Base-by-base conservation (phyloP, 2,797 vertebrate species). In the Pterois miles region DNA sequence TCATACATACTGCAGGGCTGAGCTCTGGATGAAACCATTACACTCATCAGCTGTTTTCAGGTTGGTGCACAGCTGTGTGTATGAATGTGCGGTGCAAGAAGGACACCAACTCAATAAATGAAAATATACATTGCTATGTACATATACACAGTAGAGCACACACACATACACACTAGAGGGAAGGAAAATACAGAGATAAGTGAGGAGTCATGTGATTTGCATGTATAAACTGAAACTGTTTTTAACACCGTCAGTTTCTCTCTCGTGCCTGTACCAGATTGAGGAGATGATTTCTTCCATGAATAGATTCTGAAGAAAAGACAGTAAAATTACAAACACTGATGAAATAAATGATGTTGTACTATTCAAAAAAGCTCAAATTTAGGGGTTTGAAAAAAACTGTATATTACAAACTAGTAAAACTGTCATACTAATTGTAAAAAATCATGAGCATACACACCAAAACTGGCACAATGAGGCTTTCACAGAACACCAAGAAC, bases 191-290 rank as follows among this genome's bases (percentile, higher is more conserved):
- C n/a, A 38, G 58, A 31, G 65, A 85, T 75, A 70, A 70, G 53
- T n/a, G n/a, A 33, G 57, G 73, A 71, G 63, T 18, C 27, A 16
- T 70, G 52, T 71, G 75, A 83, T 85, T 88, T 81, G 75, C 78
- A 85, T 83, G 78, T 27, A 50, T 56, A 81, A 78, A 81, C 65
- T 71, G 52, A 81, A 88, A 81, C 56, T 62, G 71, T 74, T 79
- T 71, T 76, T 76, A 76, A 80, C 72, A 71, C n/a, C n/a, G n/a
- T n/a, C n/a, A n/a, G n/a, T n/a, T n/a, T n/a, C n/a, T n/a, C n/a
- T n/a, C n/a, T n/a, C n/a, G n/a, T n/a, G n/a, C n/a, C 65, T 16
- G 6, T 14, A 18, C 36, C 29, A 64, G 58, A 72, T n/a, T 20
- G 36, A 52, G 50, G n/a, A 20, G 56, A 14, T 31, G 23, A 38